Conservation (phyloP, 2,888 invertebrate genomes). For the Sphaerophoria rueppellii region DNA sequence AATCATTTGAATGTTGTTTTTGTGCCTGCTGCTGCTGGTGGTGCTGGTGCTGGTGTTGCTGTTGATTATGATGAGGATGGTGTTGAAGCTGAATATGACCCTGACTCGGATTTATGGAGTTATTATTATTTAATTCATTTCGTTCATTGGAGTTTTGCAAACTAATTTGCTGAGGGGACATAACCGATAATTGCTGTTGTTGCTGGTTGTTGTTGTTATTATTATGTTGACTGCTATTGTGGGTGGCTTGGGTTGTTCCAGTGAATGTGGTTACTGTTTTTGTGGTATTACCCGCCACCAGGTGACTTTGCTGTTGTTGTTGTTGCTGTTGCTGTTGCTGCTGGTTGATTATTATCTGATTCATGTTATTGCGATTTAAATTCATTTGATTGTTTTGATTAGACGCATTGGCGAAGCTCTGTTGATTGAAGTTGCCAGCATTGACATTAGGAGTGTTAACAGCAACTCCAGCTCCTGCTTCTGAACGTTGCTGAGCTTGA, state of each 20-base stretch:
- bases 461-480: slow-evolving; percentile 7
- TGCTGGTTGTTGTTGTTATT: slow-evolving; percentile 51
- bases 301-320: slow-evolving; percentile 75
- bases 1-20: slow-evolving; percentile 66
- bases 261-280: slow-evolving; percentile 75
- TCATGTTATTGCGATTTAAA: slow-evolving; percentile 80
- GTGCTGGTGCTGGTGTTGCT: slow-evolving; percentile 76
- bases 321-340: slow-evolving; percentile 74
- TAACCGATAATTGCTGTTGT: slow-evolving; percentile 60
- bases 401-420: slow-evolving; percentile 76
- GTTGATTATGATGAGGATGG: slow-evolving; percentile 74
- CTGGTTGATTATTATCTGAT: slow-evolving; percentile 75
- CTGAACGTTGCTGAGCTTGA: slow-evolving; percentile 25
- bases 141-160: slow-evolving; percentile 76
- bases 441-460: slow-evolving; percentile 42
- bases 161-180: slow-evolving; percentile 75
- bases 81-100: slow-evolving; percentile 72
- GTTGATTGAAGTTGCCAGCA: slow-evolving; percentile 71
- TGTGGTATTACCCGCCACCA: slow-evolving; percentile 77
- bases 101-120: slow-evolving; percentile 69
- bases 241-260: slow-evolving; percentile 22
- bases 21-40: slow-evolving; percentile 61
- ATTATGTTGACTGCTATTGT: slow-evolving; percentile 37
- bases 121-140: slow-evolving; percentile 76
- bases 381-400: slow-evolving; percentile 79